A percentile compares a stretch with the other conserved stretches of the same genome.
Conservation (phyloP, 2,888 invertebrate genomes). For the Augiades crinisus region DNA sequence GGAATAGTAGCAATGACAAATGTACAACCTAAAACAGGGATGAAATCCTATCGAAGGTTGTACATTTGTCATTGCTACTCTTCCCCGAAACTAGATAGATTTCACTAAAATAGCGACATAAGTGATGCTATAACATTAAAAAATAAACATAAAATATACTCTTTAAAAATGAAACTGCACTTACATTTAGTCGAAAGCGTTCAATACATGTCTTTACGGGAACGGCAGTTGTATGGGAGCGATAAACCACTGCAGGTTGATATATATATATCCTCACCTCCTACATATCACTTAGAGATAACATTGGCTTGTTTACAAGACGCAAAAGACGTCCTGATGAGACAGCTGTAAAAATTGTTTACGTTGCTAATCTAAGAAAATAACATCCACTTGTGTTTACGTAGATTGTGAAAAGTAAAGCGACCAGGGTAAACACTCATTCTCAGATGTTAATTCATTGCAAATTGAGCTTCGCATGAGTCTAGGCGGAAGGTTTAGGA, state of each 20-base stretch:
- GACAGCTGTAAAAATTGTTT: constrained; percentile 2
- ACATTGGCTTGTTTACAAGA: constrained; percentile 16
- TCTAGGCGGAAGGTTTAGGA: too few relatives aligned
- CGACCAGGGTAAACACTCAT: neutral
- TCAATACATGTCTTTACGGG: constrained; percentile 5
- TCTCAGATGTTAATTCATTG: neutral
- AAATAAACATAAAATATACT: too few relatives aligned
- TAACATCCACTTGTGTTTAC: constrained; percentile 4
- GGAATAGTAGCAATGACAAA: too few relatives aligned
- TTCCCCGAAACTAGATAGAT: too few relatives aligned
- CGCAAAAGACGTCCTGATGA: neutral
- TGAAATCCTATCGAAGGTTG: too few relatives aligned
- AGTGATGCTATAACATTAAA: too few relatives aligned
- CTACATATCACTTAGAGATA: constrained; percentile 12
- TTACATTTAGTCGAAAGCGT: neutral
- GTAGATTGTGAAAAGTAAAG: constrained; percentile 3
- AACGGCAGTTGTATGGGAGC: neutral
- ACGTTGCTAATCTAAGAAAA: constrained; percentile 16
- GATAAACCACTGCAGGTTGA: neutral
- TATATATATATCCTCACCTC: constrained; percentile 11
- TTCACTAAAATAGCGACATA: too few relatives aligned
- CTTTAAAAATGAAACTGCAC: neutral
- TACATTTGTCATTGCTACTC: too few relatives aligned
- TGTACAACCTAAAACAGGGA: too few relatives aligned
- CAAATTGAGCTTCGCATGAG: too few relatives aligned